phyloP scores from a whole-genome alignment of 2,113 vertebrate genomes.

The Cisticola juncidis region DNA sequence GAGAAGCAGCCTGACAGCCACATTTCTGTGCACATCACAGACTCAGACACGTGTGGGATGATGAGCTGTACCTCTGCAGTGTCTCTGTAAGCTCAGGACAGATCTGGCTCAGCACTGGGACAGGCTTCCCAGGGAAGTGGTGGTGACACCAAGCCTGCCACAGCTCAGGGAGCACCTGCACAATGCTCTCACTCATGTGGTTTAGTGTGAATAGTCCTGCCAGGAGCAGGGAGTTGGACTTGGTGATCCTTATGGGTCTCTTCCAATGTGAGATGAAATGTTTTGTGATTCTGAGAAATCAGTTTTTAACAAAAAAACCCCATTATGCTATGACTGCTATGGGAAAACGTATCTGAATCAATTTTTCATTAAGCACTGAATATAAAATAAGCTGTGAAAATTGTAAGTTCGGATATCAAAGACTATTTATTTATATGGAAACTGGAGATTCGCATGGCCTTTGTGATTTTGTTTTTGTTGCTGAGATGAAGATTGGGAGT shows the following conservation, averaged over 20 bases:
- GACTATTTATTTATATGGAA: not conserved
- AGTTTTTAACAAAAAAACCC: not conserved
- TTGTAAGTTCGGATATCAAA: not conserved
- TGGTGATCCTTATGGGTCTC: not conserved
- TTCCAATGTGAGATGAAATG: not conserved
- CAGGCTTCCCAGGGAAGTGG: not conserved
- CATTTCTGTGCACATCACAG: not conserved
- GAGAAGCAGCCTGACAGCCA: not conserved
- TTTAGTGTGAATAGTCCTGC: not conserved
- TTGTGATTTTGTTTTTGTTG: not conserved
- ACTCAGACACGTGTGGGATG: not conserved
- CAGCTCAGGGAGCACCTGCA: not conserved
- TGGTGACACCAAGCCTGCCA: not conserved
- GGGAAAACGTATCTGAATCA: not conserved
- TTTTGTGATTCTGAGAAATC: not conserved
- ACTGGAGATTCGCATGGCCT: not conserved
- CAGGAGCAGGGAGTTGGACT: not conserved
- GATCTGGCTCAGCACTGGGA: not conserved
- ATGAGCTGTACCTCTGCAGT: not conserved
- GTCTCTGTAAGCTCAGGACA: not conserved
- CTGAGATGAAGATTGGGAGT: not conserved
- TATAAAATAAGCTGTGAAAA: not conserved
- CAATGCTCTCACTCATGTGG: rapidly evolving
- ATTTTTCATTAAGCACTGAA: not conserved
- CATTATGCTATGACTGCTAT: not conserved